A percentile compares a stretch with the other conserved stretches of the same genome.
phyloP scores from a whole-genome alignment of 2,797 vertebrate genomes.

The Cirrhinus molitorella region DNA sequence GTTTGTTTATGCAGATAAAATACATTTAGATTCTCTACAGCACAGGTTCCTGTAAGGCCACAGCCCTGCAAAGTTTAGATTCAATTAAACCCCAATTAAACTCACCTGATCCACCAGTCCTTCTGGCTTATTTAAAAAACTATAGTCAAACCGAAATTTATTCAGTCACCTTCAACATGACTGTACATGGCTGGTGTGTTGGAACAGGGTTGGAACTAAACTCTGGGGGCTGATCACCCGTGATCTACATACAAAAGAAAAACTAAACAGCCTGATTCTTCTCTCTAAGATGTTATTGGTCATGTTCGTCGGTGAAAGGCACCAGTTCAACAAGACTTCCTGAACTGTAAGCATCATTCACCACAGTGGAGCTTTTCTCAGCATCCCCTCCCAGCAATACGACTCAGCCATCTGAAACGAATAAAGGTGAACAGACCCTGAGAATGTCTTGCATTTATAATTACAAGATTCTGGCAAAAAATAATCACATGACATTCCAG shows the following conservation, averaged over 20 bases:
- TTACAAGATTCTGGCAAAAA: background rate
- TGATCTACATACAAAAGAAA: background rate
- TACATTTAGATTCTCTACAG: background rate
- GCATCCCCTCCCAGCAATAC: constrained; percentile 76
- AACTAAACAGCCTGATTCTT: background rate
- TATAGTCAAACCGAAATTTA: too few species aligned
- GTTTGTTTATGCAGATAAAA: background rate
- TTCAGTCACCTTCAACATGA: too few species aligned
- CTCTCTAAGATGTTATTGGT: background rate
- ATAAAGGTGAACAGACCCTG: constrained; percentile 4
- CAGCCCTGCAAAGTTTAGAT: too few species aligned
- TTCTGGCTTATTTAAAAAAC: too few species aligned
- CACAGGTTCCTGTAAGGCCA: too few species aligned
- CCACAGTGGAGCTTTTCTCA: constrained; percentile 80
- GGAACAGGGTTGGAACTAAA: too few species aligned
- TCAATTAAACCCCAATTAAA: too few species aligned
- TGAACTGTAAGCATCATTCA: constrained; percentile 53
- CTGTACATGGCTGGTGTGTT: too few species aligned
- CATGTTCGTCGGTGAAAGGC: background rate
- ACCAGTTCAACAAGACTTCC: background rate
- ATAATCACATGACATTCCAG: background rate
- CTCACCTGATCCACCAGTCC: too few species aligned
- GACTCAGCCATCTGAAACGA: constrained; percentile 79
- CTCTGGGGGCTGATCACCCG: too few species aligned
- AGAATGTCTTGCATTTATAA: background rate